Evolutionary conservation across 2,113 vertebrate species (phyloP), one percentile per base, ranked within the genome.

Genomic region (Apteryx owenii): DNA sequence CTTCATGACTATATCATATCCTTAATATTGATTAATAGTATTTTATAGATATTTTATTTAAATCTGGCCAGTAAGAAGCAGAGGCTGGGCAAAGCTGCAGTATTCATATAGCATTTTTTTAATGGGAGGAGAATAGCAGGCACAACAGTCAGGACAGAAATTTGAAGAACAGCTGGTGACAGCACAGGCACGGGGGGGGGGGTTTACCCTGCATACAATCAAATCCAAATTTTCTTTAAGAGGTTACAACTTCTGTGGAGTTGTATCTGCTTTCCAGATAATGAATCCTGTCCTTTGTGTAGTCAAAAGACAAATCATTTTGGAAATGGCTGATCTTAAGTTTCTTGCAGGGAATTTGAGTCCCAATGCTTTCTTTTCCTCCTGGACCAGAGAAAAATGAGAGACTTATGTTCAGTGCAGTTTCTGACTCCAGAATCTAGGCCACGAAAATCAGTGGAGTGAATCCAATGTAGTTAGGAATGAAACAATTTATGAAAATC

Each of bases 401-500:
- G 36, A 48, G 22, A 56, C 21, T 89, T 54, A 16, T 15, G 19
- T 81, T 82, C 81, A 80, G 1, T 48, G 48, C 33, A 1, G 1
- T 72, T 69, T 94, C 87, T 70, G 85, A 69, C 58, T 80, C 31
- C n/a, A 73, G 71, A 95, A 91, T 85, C 66, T 88, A 91, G 75
- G 81, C 58, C 85, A 82, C 18, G 48, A 91, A 90, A 83, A 94
- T 89, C 85, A 96, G 54, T 88, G 79, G 48, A 86, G 51, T 46
- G 58, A 88, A 95, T 80, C 53, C 85, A 89, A 5, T 13, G 58
- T 51, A 91, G 53, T 85, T 28, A 77, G 62, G 70, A 96, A 94
- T 80, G 89, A 85, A 93, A 40, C 31, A 89, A 93, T 85, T 83
- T 88, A 85, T 85, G 79, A 75, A 96, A 85, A 85, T 85, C 56